Evolutionary conservation across 2,797 vertebrate genomes (phyloP).

Genomic region (Nannoperca australis): DNA sequence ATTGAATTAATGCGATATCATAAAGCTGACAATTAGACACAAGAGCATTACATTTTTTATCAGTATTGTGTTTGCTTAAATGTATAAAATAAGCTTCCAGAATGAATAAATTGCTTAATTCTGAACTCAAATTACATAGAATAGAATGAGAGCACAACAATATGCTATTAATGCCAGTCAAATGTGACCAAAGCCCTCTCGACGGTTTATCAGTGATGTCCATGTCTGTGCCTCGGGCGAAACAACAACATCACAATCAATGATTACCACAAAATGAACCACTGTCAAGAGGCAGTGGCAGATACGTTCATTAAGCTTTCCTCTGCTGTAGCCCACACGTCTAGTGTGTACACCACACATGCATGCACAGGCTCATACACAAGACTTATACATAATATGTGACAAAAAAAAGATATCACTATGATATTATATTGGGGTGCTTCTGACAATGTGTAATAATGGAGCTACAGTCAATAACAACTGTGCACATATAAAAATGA

Average conservation of each 20-base stretch:
- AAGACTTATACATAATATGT: constrained; percentile 64
- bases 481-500: constrained; percentile 70
- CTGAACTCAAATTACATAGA: constrained; percentile 11
- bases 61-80: constrained; percentile 3
- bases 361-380: constrained; percentile 6
- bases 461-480: constrained; percentile 56
- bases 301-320: constrained; percentile 52
- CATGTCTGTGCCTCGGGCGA: constrained; percentile 11
- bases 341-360: constrained; percentile 37
- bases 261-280: constrained; percentile 48
- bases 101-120: constrained; percentile 7
- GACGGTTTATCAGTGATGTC: constrained; percentile 18
- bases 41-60: neutral
- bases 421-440: too few relatives aligned
- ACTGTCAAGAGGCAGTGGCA: constrained; percentile 15
- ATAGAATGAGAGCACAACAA: neutral
- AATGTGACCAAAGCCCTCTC: constrained; percentile 13
- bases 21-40: constrained; percentile 3
- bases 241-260: constrained; percentile 35
- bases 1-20: neutral
- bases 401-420: too few relatives aligned
- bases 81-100: neutral
- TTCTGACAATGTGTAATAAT: constrained; percentile 61
- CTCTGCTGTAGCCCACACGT: constrained; percentile 9
- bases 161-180: constrained; percentile 25